Conservation (phyloP, 2,113 vertebrate genomes). For the Morone chrysops region DNA sequence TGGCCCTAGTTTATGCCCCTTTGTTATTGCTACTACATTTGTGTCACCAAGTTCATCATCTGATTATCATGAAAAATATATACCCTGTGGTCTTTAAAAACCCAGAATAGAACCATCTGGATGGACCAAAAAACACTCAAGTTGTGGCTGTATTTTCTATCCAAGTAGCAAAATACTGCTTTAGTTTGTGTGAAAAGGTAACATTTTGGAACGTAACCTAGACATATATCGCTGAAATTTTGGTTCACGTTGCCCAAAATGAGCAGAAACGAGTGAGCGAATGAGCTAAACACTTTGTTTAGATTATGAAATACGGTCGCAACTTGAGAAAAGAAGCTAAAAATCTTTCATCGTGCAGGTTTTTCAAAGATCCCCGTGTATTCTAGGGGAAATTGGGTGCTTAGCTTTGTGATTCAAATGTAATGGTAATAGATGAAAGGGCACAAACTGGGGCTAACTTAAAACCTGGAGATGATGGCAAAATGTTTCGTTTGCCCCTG, state of each 20-base stretch:
- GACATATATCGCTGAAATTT: not conserved
- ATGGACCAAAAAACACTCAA: not conserved
- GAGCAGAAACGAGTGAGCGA: not conserved
- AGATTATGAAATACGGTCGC: not conserved
- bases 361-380: not conserved
- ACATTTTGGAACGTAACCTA: not conserved
- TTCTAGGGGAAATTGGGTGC: not conserved
- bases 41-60: too few relatives aligned
- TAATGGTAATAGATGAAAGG: not conserved
- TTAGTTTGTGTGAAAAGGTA: not conserved
- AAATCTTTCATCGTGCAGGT: not conserved
- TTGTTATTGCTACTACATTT: too few relatives aligned
- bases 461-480: slow-evolving; percentile 16
- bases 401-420: not conserved
- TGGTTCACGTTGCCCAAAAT: not conserved
- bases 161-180: not conserved
- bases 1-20: too few relatives aligned
- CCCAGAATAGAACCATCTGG: not conserved
- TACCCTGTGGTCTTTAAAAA: not conserved
- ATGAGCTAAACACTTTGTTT: not conserved
- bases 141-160: not conserved
- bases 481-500: slow-evolving; percentile 24
- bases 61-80: not conserved
- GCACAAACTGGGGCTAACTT: not conserved
- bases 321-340: not conserved